These are phyloP conservation scores for Mimumesa dahlbomi DNA, from an alignment of 2,888 invertebrate genomes.

Conservation along the genomic window DNA sequence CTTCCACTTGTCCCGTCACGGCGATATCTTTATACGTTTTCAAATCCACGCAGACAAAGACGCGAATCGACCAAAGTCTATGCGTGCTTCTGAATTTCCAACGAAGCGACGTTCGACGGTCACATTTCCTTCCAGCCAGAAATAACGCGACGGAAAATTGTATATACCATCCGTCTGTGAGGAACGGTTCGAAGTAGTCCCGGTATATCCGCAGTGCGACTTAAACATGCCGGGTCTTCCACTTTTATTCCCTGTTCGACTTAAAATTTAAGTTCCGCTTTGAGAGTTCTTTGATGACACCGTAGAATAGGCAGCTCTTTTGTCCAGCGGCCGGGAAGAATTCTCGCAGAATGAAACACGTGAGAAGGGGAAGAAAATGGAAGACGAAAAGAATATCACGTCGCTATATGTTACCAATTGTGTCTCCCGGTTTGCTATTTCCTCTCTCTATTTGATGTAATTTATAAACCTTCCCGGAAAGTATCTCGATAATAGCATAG, in stretches of 20 bases:
- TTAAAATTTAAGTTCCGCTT: slow-evolving; percentile 40
- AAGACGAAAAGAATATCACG: neutral
- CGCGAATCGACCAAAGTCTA: too few species aligned
- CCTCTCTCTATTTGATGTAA: slow-evolving; percentile 19
- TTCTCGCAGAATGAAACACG: slow-evolving; percentile 13
- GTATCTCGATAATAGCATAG: too few species aligned
- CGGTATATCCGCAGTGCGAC: too few species aligned
- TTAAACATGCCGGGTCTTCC: neutral
- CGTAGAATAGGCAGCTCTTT: slow-evolving; percentile 15
- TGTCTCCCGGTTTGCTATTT: neutral
- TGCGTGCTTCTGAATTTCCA: too few species aligned
- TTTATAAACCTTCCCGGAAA: too few species aligned
- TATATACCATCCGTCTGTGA: too few species aligned
- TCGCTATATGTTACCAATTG: slow-evolving; percentile 18
- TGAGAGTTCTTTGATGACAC: slow-evolving; percentile 25
- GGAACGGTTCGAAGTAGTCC: too few species aligned
- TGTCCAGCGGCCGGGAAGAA: slow-evolving; percentile 15
- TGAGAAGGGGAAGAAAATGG: neutral
- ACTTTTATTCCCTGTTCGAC: slow-evolving; percentile 25
- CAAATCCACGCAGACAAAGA: too few species aligned
- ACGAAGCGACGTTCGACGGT: too few species aligned
- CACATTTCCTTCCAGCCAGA: too few species aligned
- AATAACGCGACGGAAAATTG: too few species aligned
- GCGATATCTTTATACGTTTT: too few species aligned
- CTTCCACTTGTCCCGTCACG: neutral